Conservation (phyloP, 2,888 invertebrate species). For the Plebejus melissa region DNA sequence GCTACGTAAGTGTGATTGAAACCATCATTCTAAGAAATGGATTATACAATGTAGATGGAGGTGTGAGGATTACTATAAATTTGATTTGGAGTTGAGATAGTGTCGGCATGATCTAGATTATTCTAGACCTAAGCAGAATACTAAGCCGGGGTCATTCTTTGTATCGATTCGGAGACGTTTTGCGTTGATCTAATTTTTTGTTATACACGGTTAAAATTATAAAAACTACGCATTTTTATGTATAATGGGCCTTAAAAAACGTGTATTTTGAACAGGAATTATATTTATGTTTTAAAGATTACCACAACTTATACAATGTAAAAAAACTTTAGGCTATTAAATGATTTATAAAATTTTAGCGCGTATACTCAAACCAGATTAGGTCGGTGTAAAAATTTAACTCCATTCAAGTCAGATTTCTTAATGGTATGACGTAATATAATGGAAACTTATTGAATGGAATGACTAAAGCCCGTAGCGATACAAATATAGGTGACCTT, state of each 20-base stretch:
- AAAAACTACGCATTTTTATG: no score
- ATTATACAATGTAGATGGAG: neutral
- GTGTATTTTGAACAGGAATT: neutral
- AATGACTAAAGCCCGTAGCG: neutral
- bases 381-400: neutral
- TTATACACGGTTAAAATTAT: no score
- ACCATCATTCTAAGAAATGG: neutral
- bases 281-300: neutral
- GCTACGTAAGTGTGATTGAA: neutral
- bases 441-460: slow-evolving; percentile 3
- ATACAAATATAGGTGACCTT: slow-evolving; percentile 2
- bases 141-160: neutral
- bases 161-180: neutral
- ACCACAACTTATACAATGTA: no score
- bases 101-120: slow-evolving; percentile 11
- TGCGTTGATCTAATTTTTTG: neutral
- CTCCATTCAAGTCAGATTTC: neutral
- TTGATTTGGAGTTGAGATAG: neutral
- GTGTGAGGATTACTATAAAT: neutral
- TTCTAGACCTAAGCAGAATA: slow-evolving; percentile 8
- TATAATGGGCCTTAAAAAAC: neutral
- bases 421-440: slow-evolving; percentile 1
- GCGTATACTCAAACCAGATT: neutral
- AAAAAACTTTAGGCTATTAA: no score
- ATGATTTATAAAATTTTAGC: neutral